Evolutionary conservation across 2,797 vertebrate species (phyloP).

Genomic region (Notamacropus eugenii): DNA sequence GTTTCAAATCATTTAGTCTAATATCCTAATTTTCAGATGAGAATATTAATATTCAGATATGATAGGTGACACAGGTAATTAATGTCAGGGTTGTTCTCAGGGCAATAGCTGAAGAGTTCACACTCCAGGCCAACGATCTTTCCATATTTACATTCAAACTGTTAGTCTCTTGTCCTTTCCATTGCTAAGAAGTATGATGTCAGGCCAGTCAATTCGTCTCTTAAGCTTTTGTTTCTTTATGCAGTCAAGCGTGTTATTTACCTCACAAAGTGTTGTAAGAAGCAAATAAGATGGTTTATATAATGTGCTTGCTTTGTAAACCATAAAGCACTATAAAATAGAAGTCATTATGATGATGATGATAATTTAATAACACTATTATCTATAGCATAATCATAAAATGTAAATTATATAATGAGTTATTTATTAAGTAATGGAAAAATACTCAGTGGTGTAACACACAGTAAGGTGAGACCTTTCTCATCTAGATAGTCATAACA

Average conservation of each 20-base stretch:
- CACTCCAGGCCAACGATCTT: not conserved
- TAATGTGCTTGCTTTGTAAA: not conserved
- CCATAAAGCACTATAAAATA: slow-evolving; percentile 14
- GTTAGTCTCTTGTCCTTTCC: not conserved
- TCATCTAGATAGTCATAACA: not conserved
- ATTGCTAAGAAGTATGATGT: not conserved
- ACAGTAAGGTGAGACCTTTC: not conserved
- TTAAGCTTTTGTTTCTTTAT: slow-evolving; percentile 4
- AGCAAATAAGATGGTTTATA: slow-evolving; percentile 11
- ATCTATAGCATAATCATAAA: not conserved
- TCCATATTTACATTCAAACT: not conserved
- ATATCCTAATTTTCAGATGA: not conserved
- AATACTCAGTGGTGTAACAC: not conserved
- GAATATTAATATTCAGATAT: not conserved
- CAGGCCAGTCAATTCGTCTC: not conserved
- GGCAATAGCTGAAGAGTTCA: not conserved
- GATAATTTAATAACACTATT: not conserved
- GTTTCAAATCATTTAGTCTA: not conserved
- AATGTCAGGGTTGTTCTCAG: not conserved
- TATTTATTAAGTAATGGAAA: not conserved
- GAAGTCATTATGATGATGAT: not conserved
- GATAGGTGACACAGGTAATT: not conserved
- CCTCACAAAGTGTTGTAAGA: not conserved
- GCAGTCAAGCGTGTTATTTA: not conserved
- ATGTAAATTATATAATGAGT: not conserved